Evolutionary conservation across 2,888 invertebrate genomes (phyloP).

Genomic region (Agrochola lychnidis): DNA sequence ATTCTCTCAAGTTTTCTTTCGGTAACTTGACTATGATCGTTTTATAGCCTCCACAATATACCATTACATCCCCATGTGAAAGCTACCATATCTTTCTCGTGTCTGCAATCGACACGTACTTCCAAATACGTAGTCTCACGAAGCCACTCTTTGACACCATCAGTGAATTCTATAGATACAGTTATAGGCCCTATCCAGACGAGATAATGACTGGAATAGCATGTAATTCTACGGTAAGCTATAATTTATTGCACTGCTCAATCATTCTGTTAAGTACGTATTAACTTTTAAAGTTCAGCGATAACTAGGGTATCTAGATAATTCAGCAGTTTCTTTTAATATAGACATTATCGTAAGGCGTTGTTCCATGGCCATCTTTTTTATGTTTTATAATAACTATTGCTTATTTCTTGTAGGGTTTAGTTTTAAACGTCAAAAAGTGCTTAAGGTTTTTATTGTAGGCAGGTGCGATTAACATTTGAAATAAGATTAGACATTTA

Average conservation of each 20-base stretch:
- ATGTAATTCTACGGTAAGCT: slow-evolving; percentile 21
- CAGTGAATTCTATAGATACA: slow-evolving; percentile 27
- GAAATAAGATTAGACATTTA: too few species aligned
- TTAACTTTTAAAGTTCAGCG: slow-evolving; percentile 62
- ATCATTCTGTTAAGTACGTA: slow-evolving; percentile 53
- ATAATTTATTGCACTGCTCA: slow-evolving; percentile 48
- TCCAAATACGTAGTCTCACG: slow-evolving; percentile 61
- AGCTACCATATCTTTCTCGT: slow-evolving; percentile 51
- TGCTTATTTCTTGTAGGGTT: slow-evolving; percentile 7
- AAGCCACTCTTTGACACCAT: slow-evolving; percentile 62
- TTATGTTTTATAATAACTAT: slow-evolving; percentile 11
- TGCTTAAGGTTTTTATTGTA: slow-evolving; percentile 26
- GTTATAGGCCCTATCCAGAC: slow-evolving; percentile 28
- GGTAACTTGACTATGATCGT: slow-evolving; percentile 32
- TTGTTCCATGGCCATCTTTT: slow-evolving; percentile 16
- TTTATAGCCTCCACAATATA: slow-evolving; percentile 49
- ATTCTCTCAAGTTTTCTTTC: slow-evolving; percentile 46
- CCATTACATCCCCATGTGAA: slow-evolving; percentile 64
- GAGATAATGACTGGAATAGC: slow-evolving; percentile 47
- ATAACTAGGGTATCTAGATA: slow-evolving; percentile 41
- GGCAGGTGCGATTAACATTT: slow-evolving; percentile 7
- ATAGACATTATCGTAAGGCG: slow-evolving; percentile 55
- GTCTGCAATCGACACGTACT: slow-evolving; percentile 52
- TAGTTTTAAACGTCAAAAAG: slow-evolving; percentile 10
- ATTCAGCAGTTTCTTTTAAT: slow-evolving; percentile 52